Evolutionary conservation across 2,797 vertebrate genomes (phyloP), one percentile per base, ranked within the genome.

Genomic region (Chiropotes sagulatus): DNA sequence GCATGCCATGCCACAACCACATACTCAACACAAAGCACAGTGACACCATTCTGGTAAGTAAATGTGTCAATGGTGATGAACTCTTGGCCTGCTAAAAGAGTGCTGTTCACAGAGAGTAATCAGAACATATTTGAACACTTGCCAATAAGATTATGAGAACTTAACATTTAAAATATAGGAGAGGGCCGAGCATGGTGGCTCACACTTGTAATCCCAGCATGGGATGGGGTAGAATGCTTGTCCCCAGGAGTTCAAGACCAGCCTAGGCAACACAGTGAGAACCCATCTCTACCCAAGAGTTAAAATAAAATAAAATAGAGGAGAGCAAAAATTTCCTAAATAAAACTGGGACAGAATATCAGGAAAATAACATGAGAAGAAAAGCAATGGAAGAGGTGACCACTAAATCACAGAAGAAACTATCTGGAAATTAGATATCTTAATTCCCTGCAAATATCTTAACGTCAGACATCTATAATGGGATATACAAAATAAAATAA

Each of bases 341-440:
- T 80, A 84, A 95, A 88, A 88, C 33, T 72, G 44, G 20, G 48
- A 70, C 39, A 96, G 76, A 88, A 41, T 58, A 75, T 39, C 50
- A 87, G 67, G 8, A 89, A 95, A 89, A 96, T 46, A 33, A 70
- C 33, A 82, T 33, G 19, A 76, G 54, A 82, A 92, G 39, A 84
- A 82, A 90, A 90, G 30, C 26, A 88, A 92, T 19, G 48, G 57
- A 72, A 84, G 46, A 61, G 48, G n/a, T 57, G n/a, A 80, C 50
- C 67, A 89, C 28, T 48, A 88, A 88, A 13, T 89, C 73, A 90
- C 50, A 89, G 78, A 76, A 85, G 75, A 90, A 88, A 89, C 86
- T 89, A 76, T 24, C 94, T 46, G 30, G 84, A 36, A 78, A 80
- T 85, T 97, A 80, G 82, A 73, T n/a, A 33, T 17, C 30, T 64